phyloP scores from a whole-genome alignment of 2,113 vertebrate species.

The Cottus gobio region DNA sequence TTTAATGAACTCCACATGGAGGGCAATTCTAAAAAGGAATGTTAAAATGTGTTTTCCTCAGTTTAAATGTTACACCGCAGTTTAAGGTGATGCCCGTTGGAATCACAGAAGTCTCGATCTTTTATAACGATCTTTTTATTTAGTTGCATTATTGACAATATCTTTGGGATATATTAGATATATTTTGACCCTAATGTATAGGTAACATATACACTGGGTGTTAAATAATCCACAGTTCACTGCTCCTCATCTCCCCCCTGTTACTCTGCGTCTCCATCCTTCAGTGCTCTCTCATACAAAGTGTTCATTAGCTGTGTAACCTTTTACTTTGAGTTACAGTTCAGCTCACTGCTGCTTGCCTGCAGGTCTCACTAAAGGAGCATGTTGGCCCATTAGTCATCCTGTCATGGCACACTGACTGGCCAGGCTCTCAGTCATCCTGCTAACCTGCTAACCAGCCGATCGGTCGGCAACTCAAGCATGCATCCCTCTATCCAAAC shows the following conservation, averaged over 20 bases:
- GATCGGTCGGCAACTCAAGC: slow-evolving; percentile 32
- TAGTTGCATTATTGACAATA: not conserved
- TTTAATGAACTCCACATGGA: not conserved
- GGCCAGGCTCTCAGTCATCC: slow-evolving; percentile 29
- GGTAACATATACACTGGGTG: not conserved
- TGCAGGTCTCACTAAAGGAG: slow-evolving; percentile 30
- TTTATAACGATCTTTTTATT: not conserved
- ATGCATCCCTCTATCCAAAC: slow-evolving; percentile 6
- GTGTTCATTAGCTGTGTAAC: slow-evolving; percentile 44
- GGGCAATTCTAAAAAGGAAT: not conserved
- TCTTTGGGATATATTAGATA: not conserved
- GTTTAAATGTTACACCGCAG: not conserved
- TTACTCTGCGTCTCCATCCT: not conserved
- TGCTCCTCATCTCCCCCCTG: not conserved
- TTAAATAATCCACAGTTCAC: not conserved
- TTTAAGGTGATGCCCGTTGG: not conserved
- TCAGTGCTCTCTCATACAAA: slow-evolving; percentile 18
- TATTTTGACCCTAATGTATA: not conserved
- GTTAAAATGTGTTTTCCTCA: not conserved
- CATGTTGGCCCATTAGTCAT: slow-evolving; percentile 35
- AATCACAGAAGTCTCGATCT: not conserved
- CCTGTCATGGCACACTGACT: slow-evolving; percentile 17
- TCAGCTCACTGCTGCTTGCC: slow-evolving; percentile 21
- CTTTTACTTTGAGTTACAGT: slow-evolving; percentile 58
- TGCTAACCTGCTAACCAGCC: slow-evolving; percentile 2